These are phyloP conservation scores for Xyliphius kryptos DNA, from an alignment of 2,113 vertebrate genomes.

Conservation along the genomic window DNA sequence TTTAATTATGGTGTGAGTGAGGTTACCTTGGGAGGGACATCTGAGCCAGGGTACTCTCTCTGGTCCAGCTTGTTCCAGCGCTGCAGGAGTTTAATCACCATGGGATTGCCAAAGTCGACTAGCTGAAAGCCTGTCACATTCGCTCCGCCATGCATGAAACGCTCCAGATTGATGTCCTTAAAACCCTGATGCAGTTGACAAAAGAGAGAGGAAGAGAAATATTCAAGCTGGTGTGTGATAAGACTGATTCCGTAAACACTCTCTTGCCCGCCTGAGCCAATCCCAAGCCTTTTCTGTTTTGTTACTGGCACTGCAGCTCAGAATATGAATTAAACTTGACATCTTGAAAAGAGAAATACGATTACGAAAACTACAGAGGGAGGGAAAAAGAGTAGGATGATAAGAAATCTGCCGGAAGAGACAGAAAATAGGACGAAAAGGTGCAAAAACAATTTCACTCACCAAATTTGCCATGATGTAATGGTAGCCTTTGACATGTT, in stretches of 20 bases:
- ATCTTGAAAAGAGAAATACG: no score
- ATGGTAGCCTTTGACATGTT: no score
- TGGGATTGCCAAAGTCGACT: slow-evolving; percentile 94
- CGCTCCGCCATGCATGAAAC: slow-evolving; percentile 96
- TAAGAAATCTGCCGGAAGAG: no score
- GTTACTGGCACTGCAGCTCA: slow-evolving; percentile 24
- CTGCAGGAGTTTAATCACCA: slow-evolving; percentile 96
- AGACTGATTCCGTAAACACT: slow-evolving; percentile 38
- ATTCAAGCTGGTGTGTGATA: slow-evolving; percentile 37
- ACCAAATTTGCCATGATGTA: no score
- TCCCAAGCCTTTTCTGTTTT: slow-evolving; percentile 29
- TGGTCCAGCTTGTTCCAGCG: slow-evolving; percentile 98
- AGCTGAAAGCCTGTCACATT: slow-evolving; percentile 98
- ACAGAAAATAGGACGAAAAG: no score
- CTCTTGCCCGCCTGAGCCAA: slow-evolving; percentile 30
- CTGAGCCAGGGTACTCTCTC: slow-evolving; percentile 94
- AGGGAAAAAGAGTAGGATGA: no score
- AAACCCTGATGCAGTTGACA: slow-evolving; percentile 73
- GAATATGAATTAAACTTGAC: slow-evolving; percentile 39
- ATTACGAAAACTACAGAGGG: no score
- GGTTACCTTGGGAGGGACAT: slow-evolving; percentile 88
- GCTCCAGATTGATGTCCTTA: slow-evolving; percentile 97
- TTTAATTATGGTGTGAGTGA: no score
- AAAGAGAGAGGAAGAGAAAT: slow-evolving; percentile 20
- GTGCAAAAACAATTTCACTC: no score